Base-by-base conservation (phyloP, 2,888 invertebrate genomes). In the Notodonta ziczac region DNA sequence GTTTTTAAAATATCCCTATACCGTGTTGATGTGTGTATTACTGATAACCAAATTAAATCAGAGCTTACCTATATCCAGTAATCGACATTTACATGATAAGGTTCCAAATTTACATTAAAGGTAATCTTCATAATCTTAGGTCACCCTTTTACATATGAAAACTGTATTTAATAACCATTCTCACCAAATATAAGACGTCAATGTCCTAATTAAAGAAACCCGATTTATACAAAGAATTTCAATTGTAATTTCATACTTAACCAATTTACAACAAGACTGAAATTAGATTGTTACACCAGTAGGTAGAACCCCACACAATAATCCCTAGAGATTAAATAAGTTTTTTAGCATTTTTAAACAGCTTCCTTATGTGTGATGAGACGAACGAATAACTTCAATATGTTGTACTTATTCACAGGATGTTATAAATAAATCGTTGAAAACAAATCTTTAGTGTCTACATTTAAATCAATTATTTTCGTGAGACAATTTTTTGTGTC, bases 321-420 rank as follows among this genome's bases (percentile, higher is more conserved):
- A 84, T 87, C 87, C 77, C 67, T 70, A 70, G 69, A 73, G 85
- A 87, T 86, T 83, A 83, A 62, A 39, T 60, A 58, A 39, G 64
- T 70, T 74, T 76, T 76, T 76, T 69, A 66, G 67, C 70, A 70
- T 60, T 51, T 44, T 14, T 68, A 70, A 76, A 77, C 67, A 65
- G 76, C 68, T 77, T 78, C 79, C 79, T 67, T 56, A 72, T 67
- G 72, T 71, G 67, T 24, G 58, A 48, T 39, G 39, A 73, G 69
- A 70, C 67, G 56, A 39, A 66, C 46, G 72, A 75, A 76, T 76
- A 77, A 63, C 65, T 76, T 73, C 69, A 73, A 74, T 72, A 74
- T 76, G 78, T 69, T 63, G 56, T 62, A 62, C 50, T 44, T 10
- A 51, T 14, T 57, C 39, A 57, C 42, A 55, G 53, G 50, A n/a